A percentile compares a stretch with the other conserved stretches of the same genome.
Conservation (phyloP, 2,888 invertebrate genomes). For the Augochlorella aurata region DNA sequence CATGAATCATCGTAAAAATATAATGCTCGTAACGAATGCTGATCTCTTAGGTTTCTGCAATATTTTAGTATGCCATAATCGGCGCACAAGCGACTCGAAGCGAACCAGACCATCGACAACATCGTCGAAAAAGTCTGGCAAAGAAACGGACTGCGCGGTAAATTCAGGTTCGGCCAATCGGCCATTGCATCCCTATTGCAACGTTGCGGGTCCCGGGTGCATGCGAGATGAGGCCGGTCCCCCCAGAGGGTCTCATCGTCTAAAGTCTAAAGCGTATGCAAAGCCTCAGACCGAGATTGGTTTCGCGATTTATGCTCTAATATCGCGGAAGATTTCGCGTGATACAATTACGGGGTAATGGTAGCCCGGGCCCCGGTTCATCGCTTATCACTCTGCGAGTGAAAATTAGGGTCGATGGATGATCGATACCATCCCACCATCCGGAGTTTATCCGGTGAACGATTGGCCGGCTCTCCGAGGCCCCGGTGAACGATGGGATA, state of each 20-base stretch:
- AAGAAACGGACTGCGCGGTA: constrained; percentile 6
- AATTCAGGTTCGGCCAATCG: constrained; percentile 57
- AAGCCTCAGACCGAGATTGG: constrained; percentile 49
- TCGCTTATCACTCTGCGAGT: neutral
- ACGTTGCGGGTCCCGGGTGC: constrained; percentile 32
- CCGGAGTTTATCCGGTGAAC: neutral
- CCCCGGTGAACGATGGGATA: neutral
- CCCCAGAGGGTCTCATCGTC: constrained; percentile 29
- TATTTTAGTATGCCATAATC: no score
- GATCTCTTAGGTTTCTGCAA: no score
- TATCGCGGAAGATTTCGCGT: constrained; percentile 36
- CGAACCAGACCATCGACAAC: no score
- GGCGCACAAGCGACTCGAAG: no score
- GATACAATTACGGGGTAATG: constrained; percentile 45
- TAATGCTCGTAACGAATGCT: no score
- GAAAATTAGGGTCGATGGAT: constrained; percentile 30
- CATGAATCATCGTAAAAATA: no score
- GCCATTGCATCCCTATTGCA: constrained; percentile 41
- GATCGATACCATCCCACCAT: constrained; percentile 18
- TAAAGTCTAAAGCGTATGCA: constrained; percentile 49
- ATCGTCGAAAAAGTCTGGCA: no score
- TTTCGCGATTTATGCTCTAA: constrained; percentile 60
- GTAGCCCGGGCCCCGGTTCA: neutral
- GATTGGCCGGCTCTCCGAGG: neutral
- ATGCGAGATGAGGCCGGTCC: constrained; percentile 56